Percentiles rank a stretch among this genome's conserved stretches.
phyloP scores from a whole-genome alignment of 1,140 invertebrate species.

The Drosophila jambulina region DNA sequence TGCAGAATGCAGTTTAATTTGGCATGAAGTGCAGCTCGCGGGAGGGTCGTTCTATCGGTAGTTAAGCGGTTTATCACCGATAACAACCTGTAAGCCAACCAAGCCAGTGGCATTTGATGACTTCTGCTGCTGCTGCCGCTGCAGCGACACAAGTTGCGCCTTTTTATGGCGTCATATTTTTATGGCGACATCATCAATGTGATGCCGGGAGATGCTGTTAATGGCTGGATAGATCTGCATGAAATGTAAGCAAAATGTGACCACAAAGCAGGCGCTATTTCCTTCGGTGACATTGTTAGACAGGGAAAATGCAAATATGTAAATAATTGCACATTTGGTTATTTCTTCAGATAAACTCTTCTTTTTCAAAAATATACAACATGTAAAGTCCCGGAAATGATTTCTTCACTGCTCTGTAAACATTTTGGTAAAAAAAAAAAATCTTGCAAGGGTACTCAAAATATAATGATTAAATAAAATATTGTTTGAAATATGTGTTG shows the following conservation, averaged over 20 bases:
- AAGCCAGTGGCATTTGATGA: constrained; percentile 32
- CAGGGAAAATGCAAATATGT: not conserved
- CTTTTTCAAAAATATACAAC: too few relatives aligned
- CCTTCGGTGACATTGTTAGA: constrained; percentile 5
- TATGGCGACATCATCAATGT: constrained; percentile 32
- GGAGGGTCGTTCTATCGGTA: constrained; percentile 35
- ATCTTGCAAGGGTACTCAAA: too few relatives aligned
- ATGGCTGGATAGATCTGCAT: constrained; percentile 19
- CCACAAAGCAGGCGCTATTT: constrained; percentile 10
- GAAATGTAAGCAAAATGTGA: constrained; percentile 21
- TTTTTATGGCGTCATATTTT: constrained; percentile 51
- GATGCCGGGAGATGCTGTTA: constrained; percentile 24
- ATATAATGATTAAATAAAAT: too few relatives aligned
- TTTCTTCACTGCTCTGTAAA: too few relatives aligned
- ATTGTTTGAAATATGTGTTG: too few relatives aligned
- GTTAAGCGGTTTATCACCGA: constrained; percentile 54
- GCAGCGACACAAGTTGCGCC: constrained; percentile 25
- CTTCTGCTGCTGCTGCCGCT: constrained; percentile 1
- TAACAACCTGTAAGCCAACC: constrained; percentile 47
- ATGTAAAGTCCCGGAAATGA: too few relatives aligned
- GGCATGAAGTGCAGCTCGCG: constrained; percentile 38
- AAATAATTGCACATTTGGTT: not conserved
- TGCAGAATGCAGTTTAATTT: constrained; percentile 49
- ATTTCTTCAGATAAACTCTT: too few relatives aligned
- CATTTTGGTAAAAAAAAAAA: too few relatives aligned